A percentile compares a stretch with the other conserved stretches of the same genome.
phyloP scores from a whole-genome alignment of 2,797 vertebrate genomes.

The Spheniscus humboldti region DNA sequence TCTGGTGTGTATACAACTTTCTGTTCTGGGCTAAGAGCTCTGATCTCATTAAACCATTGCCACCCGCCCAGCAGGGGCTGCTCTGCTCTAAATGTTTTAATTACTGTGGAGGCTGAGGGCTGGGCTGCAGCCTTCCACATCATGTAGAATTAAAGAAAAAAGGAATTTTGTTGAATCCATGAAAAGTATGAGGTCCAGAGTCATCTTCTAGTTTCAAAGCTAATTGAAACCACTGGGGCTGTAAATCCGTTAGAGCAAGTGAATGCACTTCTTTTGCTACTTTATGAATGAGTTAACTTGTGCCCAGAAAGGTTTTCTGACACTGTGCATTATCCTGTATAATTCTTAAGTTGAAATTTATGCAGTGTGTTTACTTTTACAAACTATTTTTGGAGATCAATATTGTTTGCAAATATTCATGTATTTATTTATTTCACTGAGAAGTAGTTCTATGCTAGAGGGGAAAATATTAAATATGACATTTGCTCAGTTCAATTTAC shows the following conservation, averaged over 20 bases:
- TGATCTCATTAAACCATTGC: not conserved
- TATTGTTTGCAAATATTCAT: conserved; percentile 61
- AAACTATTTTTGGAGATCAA: conserved; percentile 63
- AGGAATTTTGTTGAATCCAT: not conserved
- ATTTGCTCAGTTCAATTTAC: conserved; percentile 67
- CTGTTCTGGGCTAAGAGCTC: not conserved
- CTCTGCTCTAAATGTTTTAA: conserved; percentile 24
- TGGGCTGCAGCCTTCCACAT: not conserved
- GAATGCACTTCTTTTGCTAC: not conserved
- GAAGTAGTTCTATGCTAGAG: conserved; percentile 53
- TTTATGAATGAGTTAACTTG: conserved; percentile 44
- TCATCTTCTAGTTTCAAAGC: conserved; percentile 30
- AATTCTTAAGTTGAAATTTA: conserved; percentile 43
- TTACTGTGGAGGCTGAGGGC: not conserved
- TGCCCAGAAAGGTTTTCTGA: conserved; percentile 28
- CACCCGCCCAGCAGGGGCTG: conserved; percentile 34
- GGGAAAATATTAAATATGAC: conserved; percentile 62
- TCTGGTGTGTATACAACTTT: not conserved
- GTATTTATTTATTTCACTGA: conserved; percentile 19
- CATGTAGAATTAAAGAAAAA: not conserved
- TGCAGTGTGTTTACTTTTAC: conserved; percentile 67
- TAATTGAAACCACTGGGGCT: conserved; percentile 41
- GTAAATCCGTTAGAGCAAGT: conserved; percentile 3
- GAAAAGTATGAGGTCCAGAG: not conserved
- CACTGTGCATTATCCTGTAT: conserved; percentile 47